Conservation (phyloP, 2,888 invertebrate species). For the Mycalesis mineus region DNA sequence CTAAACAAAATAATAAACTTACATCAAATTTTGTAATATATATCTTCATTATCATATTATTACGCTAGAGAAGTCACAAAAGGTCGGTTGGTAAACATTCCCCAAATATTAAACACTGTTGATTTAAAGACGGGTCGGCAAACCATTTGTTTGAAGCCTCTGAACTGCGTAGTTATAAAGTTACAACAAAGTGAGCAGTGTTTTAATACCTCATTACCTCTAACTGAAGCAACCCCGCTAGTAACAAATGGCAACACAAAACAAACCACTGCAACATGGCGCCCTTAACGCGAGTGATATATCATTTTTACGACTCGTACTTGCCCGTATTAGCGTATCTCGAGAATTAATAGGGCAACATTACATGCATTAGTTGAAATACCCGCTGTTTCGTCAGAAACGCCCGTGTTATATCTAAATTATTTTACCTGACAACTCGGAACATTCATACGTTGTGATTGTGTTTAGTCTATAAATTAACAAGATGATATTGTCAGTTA, state of each 20-base stretch:
- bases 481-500: no score
- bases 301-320: constrained; percentile 26
- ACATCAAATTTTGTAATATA: no score
- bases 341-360: constrained; percentile 18
- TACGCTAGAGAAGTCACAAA: no score
- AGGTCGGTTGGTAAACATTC: background rate
- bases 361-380: constrained; percentile 6
- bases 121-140: background rate
- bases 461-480: no score
- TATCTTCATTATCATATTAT: no score
- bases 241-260: constrained; percentile 13
- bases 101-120: background rate
- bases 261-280: constrained; percentile 21
- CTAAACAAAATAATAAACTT: no score
- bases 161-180: background rate
- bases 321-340: constrained; percentile 24
- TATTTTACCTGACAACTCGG: no score
- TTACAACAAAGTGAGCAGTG: constrained; percentile 1
- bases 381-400: background rate
- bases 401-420: no score
- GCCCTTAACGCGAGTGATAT: constrained; percentile 18
- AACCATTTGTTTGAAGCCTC: background rate
- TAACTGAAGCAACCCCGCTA: constrained; percentile 3
- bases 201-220: constrained; percentile 12
- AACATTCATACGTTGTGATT: no score